A percentile compares a stretch with the other conserved stretches of the same genome.
These are phyloP conservation scores for Pipistrellus kuhlii DNA, from an alignment of 2,797 vertebrate species.

Conservation along the genomic window DNA sequence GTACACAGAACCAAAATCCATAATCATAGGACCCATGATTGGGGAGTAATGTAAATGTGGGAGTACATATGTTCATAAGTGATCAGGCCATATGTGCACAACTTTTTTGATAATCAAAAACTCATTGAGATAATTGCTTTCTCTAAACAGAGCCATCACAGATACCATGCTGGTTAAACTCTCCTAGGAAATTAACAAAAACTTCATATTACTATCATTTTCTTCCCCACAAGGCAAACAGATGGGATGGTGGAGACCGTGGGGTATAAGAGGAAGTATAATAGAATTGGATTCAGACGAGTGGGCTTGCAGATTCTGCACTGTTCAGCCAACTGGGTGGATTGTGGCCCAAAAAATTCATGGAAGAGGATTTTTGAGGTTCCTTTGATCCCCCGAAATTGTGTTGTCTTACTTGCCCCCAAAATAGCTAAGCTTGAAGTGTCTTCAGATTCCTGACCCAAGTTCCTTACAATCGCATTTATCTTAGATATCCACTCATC, in stretches of 20 bases:
- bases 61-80: neutral
- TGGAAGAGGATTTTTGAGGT: neutral
- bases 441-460: slow-evolving; percentile 5
- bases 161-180: neutral
- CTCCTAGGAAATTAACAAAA: slow-evolving; percentile 31
- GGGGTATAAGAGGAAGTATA: neutral
- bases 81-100: neutral
- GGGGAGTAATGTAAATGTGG: neutral
- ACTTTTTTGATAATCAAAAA: slow-evolving; percentile 7
- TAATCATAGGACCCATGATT: neutral
- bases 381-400: neutral
- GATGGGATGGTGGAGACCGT: neutral
- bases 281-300: neutral
- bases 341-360: neutral
- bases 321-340: neutral
- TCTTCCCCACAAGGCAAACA: neutral
- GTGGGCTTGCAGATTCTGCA: neutral
- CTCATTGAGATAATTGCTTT: neutral
- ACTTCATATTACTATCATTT: neutral
- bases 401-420: neutral
- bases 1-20: neutral
- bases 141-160: neutral
- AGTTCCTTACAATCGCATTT: neutral
- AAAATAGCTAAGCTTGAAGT: neutral
- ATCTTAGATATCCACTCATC: neutral